These are phyloP conservation scores for Onychostoma macrolepis DNA, from an alignment of 2,113 vertebrate genomes.

Conservation along the genomic window DNA sequence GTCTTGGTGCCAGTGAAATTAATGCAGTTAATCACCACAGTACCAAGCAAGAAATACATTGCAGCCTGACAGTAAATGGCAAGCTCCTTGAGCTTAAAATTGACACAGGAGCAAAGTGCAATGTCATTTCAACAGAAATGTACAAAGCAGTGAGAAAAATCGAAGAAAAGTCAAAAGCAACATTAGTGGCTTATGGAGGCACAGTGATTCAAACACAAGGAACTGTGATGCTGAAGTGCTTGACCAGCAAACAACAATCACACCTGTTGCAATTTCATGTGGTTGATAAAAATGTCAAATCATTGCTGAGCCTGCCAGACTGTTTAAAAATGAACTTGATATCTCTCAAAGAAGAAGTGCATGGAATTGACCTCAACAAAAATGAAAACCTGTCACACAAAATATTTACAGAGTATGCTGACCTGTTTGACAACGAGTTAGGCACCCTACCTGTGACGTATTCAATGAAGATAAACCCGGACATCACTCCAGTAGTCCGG, in stretches of 20 bases:
- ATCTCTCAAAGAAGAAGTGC: neutral
- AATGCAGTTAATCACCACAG: neutral
- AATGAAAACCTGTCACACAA: too few relatives aligned
- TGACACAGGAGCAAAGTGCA: neutral
- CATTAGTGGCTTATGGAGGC: slow-evolving; percentile 4
- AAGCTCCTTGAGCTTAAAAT: neutral
- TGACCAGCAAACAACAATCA: neutral
- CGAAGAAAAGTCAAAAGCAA: neutral
- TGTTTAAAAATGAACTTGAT: neutral
- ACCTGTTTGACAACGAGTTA: neutral
- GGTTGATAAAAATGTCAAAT: neutral
- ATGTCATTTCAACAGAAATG: neutral
- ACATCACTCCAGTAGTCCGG: neutral
- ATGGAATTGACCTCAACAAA: neutral
- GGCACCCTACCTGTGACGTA: neutral
- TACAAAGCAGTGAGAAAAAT: neutral
- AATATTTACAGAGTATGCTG: neutral
- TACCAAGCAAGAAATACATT: neutral
- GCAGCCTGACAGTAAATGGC: slow-evolving; percentile 5
- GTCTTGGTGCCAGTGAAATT: neutral
- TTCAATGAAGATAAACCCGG: neutral
- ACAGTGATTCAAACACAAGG: neutral
- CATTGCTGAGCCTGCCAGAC: slow-evolving; percentile 9
- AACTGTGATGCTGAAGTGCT: neutral
- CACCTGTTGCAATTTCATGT: neutral